Conservation (phyloP, 2,113 vertebrate species). For the Pseudopipra pipra region DNA sequence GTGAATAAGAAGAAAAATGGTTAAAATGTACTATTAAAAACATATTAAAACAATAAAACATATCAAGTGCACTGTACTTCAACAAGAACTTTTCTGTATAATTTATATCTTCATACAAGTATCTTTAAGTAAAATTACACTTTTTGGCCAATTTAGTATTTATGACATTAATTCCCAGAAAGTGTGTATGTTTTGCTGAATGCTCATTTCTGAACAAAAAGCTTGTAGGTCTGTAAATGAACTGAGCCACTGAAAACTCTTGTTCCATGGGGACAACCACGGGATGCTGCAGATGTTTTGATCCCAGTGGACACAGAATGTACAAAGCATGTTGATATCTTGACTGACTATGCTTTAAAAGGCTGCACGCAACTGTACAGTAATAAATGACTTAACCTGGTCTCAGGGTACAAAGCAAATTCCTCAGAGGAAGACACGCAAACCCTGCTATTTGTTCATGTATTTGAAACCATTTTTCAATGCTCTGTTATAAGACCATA, state of each 20-base stretch:
- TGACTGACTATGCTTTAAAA: neutral
- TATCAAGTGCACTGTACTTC: slow-evolving; percentile 3
- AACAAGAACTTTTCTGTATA: slow-evolving; percentile 25
- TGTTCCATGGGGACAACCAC: neutral
- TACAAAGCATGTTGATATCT: neutral
- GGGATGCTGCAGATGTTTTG: neutral
- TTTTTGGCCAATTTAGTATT: slow-evolving; percentile 42
- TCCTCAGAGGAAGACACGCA: neutral
- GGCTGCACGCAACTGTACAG: neutral
- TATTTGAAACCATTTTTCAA: neutral
- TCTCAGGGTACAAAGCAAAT: neutral
- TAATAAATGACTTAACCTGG: neutral
- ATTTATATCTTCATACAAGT: slow-evolving; percentile 35
- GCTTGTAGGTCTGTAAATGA: neutral
- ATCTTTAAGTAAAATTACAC: slow-evolving; percentile 57
- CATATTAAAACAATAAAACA: slow-evolving; percentile 70
- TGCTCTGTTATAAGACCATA: neutral
- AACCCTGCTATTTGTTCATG: neutral
- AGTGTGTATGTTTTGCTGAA: neutral
- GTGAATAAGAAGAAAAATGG: slow-evolving; percentile 53
- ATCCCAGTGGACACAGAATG: neutral
- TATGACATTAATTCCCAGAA: slow-evolving; percentile 61
- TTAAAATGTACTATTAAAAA: slow-evolving; percentile 44
- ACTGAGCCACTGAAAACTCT: neutral
- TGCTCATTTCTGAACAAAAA: slow-evolving; percentile 6